Base-by-base conservation (phyloP, 2,888 invertebrate species). In the Cheiracanthium punctorium region DNA sequence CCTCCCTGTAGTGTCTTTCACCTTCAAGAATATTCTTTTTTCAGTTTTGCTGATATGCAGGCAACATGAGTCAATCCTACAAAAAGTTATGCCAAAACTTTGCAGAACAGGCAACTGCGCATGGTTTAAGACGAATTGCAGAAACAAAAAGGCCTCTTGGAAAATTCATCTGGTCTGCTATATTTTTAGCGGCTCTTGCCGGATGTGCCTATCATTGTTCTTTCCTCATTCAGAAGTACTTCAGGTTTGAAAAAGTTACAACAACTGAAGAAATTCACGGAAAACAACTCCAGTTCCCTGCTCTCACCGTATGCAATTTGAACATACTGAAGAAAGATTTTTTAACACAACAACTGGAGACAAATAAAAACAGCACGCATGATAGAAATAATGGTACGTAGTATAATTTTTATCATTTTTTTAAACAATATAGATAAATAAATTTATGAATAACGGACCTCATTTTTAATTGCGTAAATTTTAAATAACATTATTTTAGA, bases 191-290 rank as follows among this genome's bases (percentile, higher is more conserved):
- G 17, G 88, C 88, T 14, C 70, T 88, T 5, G 80, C 75, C 48
- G 88, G 80, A 4, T 86, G 80, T 52, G 48, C 82, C 1, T 88
- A 88, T 30, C 88, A 88, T 32, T 80, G 88, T 33, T 84, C 82
- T 28, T 88, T 86, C 41, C 82, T 88, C 4, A 73, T 88, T 28
- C 48, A 41, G 7, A 89, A 82, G 41, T 89, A 89, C 70, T 65
- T 89, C 12, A 76, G 32, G 14, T 89, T 88, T 67, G 88, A 80
- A 10, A 80, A 81, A 76, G 79, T 88, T 37, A 88, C 88, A 1
- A 85, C 84, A 17, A 85, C 88, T 14, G 88, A 88, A 74, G 88
- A 88, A 77, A 80, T 88, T 29, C 88, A 88, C 70, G 77, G 86
- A 14, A 77, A 67, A 29, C 74, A 86, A 30, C 52, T 88, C 1